phyloP scores from a whole-genome alignment of 2,113 vertebrate genomes.

The Ageneiosus marmoratus region DNA sequence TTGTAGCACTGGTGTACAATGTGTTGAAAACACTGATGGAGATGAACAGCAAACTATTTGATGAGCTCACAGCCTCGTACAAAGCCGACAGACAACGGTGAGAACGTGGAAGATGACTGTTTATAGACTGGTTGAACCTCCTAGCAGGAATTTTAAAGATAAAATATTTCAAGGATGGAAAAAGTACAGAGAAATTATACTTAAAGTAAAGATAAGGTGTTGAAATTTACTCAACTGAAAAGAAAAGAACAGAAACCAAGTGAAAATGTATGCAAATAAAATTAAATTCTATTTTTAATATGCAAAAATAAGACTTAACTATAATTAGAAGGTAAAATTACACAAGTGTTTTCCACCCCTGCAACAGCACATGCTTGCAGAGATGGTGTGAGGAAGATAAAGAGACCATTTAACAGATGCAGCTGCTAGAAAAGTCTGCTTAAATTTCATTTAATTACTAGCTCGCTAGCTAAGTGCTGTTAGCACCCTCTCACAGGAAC shows the following conservation, averaged over 20 bases:
- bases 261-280: neutral
- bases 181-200: no score
- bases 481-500: neutral
- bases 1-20: conserved; percentile 93
- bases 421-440: neutral
- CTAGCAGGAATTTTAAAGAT: neutral
- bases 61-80: conserved; percentile 92
- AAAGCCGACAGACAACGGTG: conserved; percentile 94
- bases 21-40: conserved; percentile 98
- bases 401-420: neutral
- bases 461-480: neutral
- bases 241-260: neutral
- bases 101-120: neutral
- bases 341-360: neutral
- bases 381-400: neutral
- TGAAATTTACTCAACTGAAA: neutral
- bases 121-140: neutral
- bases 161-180: neutral
- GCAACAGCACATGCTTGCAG: no score
- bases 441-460: neutral
- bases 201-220: no score
- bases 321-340: neutral
- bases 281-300: neutral
- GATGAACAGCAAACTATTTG: conserved; percentile 95
- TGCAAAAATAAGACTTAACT: neutral